Conservation (phyloP, 2,888 invertebrate genomes). For the Frankliniella fusca region DNA sequence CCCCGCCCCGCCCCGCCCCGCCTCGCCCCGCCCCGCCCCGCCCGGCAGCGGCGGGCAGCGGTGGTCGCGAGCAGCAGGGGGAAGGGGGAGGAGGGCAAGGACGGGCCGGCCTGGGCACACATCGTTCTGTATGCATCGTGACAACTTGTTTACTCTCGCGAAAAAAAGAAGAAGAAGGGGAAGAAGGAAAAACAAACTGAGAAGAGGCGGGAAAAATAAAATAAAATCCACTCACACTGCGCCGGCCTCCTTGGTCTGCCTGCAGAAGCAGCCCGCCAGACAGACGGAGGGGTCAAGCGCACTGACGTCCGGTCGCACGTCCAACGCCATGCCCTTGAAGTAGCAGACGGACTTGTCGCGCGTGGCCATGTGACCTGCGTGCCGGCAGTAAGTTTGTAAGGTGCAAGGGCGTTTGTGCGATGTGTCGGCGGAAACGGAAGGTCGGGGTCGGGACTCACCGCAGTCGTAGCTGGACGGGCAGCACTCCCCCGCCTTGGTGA, state of each 20-base stretch:
- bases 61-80: no score
- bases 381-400: not conserved
- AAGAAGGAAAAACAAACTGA: not conserved
- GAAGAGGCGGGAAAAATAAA: no score
- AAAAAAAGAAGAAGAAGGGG: not conserved
- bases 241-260: conserved; percentile 16
- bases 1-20: no score
- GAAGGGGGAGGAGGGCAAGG: not conserved
- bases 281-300: not conserved
- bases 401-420: not conserved
- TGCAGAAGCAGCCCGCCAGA: conserved; percentile 8
- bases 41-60: not conserved
- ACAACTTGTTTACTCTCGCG: no score
- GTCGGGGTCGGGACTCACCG: not conserved
- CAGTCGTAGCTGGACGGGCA: conserved; percentile 4
- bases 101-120: no score
- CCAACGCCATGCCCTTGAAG: not conserved
- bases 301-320: not conserved
- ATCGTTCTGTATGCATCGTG: no score
- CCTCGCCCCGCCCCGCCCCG: no score
- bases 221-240: not conserved
- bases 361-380: not conserved
- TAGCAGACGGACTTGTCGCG: not conserved
- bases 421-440: not conserved
- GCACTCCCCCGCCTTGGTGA: not conserved